These are phyloP conservation scores for Albula goreensis DNA, from an alignment of 2,113 vertebrate genomes.

Conservation along the genomic window DNA sequence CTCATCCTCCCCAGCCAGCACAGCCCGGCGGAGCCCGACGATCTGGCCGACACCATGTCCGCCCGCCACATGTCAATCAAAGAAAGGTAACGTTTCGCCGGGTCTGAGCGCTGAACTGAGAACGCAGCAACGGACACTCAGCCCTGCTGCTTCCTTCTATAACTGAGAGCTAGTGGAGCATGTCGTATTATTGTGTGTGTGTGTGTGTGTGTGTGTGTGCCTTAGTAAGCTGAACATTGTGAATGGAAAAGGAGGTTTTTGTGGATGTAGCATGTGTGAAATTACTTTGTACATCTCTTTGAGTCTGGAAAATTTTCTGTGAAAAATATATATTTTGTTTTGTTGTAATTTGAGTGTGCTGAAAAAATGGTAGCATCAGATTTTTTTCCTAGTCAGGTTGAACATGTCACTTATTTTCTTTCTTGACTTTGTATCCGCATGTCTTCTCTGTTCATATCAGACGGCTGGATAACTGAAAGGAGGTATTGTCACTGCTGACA, in stretches of 20 bases:
- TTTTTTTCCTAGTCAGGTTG: not conserved
- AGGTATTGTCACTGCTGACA: no score
- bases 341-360: not conserved
- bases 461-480: not conserved
- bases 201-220: not conserved
- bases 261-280: not conserved
- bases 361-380: not conserved
- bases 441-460: not conserved
- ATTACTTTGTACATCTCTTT: not conserved
- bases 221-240: not conserved
- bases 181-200: not conserved
- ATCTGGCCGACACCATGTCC: constrained; percentile 56
- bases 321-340: no score
- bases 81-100: constrained; percentile 78
- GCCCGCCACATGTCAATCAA: constrained; percentile 87
- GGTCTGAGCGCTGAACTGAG: not conserved
- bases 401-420: not conserved
- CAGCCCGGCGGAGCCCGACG: constrained; percentile 53
- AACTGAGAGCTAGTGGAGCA: no score
- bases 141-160: not conserved
- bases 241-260: not conserved
- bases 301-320: not conserved
- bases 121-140: no score
- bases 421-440: not conserved
- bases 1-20: constrained; percentile 54